Evolutionary conservation across 2,113 vertebrate species (phyloP).

Genomic region (Caranx melampygus): DNA sequence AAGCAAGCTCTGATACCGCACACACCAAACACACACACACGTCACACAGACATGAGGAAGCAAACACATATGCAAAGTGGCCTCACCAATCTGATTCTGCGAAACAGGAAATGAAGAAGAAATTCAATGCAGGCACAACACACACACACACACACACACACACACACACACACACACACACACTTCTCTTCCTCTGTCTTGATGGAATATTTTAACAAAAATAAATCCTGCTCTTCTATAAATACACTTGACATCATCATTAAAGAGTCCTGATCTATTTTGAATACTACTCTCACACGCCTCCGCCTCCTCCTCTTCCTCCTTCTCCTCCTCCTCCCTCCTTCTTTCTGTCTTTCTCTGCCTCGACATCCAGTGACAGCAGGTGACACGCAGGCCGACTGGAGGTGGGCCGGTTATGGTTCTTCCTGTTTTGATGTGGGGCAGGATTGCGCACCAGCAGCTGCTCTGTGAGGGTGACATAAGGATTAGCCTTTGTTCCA

Average conservation of each 20-base stretch:
- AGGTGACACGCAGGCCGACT: not conserved
- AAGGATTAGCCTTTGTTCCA: conserved; percentile 54
- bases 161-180: too few relatives aligned
- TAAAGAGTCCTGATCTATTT: conserved; percentile 3
- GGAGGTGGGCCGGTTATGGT: not conserved
- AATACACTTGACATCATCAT: conserved; percentile 7
- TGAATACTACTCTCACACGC: not conserved
- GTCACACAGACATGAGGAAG: not conserved
- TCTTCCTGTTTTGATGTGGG: conserved; percentile 51
- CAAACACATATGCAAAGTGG: conserved; percentile 29
- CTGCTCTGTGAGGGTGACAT: conserved; percentile 47
- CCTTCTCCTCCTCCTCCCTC: not conserved
- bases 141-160: not conserved
- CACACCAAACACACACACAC: not conserved
- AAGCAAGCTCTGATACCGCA: conserved; percentile 21
- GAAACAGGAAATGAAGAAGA: conserved; percentile 54
- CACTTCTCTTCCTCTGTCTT: not conserved
- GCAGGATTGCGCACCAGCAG: conserved; percentile 16
- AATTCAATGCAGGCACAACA: conserved; percentile 11
- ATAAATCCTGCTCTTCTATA: not conserved
- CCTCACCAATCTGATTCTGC: conserved; percentile 28
- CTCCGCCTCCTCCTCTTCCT: not conserved
- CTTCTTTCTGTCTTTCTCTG: not conserved
- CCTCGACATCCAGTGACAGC: conserved; percentile 14
- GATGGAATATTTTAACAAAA: not conserved